Evolutionary conservation across 2,888 invertebrate species (phyloP).

Genomic region (Halictus ligatus): DNA sequence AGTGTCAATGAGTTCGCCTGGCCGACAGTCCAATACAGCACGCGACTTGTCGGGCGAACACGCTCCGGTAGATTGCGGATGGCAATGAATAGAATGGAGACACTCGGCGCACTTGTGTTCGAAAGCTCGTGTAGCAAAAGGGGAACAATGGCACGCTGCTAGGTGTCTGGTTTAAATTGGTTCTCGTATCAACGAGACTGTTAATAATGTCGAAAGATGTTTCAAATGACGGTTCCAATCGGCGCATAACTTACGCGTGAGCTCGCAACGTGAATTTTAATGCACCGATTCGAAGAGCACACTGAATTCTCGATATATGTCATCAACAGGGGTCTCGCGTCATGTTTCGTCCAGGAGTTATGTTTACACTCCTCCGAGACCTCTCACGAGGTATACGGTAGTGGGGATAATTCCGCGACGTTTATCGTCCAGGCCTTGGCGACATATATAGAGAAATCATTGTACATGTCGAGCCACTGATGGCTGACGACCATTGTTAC

Average conservation of each 20-base stretch:
- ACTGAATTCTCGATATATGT: too few species aligned
- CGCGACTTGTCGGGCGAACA: not conserved
- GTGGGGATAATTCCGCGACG: too few species aligned
- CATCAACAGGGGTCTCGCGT: too few species aligned
- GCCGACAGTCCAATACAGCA: not conserved
- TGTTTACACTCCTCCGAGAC: too few species aligned
- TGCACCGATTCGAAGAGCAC: too few species aligned
- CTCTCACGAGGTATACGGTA: too few species aligned
- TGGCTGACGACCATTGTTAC: too few species aligned
- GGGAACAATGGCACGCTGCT: not conserved
- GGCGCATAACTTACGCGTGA: not conserved
- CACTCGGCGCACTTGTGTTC: not conserved
- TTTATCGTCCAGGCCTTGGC: too few species aligned
- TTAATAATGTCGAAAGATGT: not conserved
- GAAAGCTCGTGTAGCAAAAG: not conserved
- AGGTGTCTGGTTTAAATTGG: not conserved
- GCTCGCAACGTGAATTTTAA: too few species aligned
- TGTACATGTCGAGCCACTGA: too few species aligned
- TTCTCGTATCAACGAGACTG: not conserved
- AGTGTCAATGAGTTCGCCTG: constrained; percentile 6
- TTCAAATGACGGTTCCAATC: not conserved
- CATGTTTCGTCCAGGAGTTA: too few species aligned
- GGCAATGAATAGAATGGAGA: not conserved
- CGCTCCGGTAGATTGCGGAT: not conserved
- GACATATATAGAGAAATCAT: too few species aligned